A percentile compares a stretch with the other conserved stretches of the same genome.
Evolutionary conservation across 2,797 vertebrate genomes (phyloP).

Genomic region (Sebastes nivosus): DNA sequence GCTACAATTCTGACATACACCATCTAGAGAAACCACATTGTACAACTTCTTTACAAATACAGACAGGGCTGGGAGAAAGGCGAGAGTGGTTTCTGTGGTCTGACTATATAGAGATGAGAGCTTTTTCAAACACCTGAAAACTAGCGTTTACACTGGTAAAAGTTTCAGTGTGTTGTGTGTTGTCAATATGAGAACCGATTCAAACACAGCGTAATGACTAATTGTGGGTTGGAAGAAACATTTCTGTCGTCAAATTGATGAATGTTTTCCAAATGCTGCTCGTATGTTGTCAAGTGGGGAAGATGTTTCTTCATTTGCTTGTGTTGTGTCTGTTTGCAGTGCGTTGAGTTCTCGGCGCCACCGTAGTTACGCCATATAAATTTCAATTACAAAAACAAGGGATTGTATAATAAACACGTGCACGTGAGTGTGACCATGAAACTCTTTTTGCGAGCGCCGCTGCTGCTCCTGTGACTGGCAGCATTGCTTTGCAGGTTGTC

Average conservation of each 20-base stretch:
- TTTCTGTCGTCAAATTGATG: neutral
- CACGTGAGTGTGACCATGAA: slow-evolving; percentile 40
- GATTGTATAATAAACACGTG: slow-evolving; percentile 50
- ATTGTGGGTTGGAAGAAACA: neutral
- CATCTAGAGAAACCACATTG: neutral
- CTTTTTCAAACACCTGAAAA: neutral
- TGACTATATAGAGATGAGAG: neutral
- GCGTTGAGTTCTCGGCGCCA: neutral
- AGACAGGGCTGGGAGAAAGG: neutral
- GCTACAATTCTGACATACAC: neutral
- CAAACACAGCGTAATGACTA: neutral
- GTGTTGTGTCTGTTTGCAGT: neutral
- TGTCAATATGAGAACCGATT: neutral
- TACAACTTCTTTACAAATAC: neutral
- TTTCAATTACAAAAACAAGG: slow-evolving; percentile 53
- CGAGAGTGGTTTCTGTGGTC: neutral
- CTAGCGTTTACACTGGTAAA: neutral
- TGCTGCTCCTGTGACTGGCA: slow-evolving; percentile 17
- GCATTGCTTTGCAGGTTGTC: slow-evolving; percentile 37
- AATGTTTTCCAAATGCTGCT: neutral
- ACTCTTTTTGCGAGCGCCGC: slow-evolving; percentile 20
- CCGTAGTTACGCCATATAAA: slow-evolving; percentile 13
- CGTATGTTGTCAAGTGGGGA: neutral
- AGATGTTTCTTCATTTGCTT: neutral
- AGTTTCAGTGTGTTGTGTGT: neutral